These are phyloP conservation scores for Cerceris ruficornis DNA, from an alignment of 2,888 invertebrate genomes.

Conservation along the genomic window DNA sequence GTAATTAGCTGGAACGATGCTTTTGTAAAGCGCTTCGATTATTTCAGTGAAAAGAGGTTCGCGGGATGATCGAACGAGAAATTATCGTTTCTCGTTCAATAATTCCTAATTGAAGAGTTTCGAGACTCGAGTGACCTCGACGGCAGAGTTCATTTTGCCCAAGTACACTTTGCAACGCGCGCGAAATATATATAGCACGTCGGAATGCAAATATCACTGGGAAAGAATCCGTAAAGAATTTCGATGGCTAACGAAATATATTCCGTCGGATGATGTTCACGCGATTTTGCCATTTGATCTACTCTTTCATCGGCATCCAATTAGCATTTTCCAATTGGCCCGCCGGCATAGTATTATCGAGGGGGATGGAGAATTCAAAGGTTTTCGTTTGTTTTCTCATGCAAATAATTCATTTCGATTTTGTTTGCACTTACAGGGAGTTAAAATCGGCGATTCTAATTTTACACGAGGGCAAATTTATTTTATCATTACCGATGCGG, in stretches of 20 bases:
- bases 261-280: constrained; percentile 33
- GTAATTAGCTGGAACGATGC: constrained; percentile 9
- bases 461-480: constrained; percentile 60
- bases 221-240: too few species aligned
- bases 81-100: not conserved
- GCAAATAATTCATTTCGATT: constrained; percentile 68
- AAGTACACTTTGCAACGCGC: too few species aligned
- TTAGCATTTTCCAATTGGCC: constrained; percentile 61
- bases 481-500: constrained; percentile 34
- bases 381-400: constrained; percentile 61
- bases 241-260: not conserved
- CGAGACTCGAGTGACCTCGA: too few species aligned
- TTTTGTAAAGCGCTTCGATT: not conserved
- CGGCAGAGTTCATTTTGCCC: too few species aligned
- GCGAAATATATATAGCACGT: too few species aligned
- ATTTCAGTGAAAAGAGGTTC: not conserved
- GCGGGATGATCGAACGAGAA: not conserved
- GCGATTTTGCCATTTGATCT: constrained; percentile 19
- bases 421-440: constrained; percentile 66
- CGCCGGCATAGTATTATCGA: constrained; percentile 40
- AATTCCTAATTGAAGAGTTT: not conserved
- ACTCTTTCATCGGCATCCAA: constrained; percentile 41
- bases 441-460: constrained; percentile 61
- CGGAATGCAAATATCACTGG: too few species aligned
- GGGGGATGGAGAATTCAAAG: constrained; percentile 33